These are phyloP conservation scores for Andrena dorsata DNA, from an alignment of 2,888 invertebrate genomes.

Conservation along the genomic window DNA sequence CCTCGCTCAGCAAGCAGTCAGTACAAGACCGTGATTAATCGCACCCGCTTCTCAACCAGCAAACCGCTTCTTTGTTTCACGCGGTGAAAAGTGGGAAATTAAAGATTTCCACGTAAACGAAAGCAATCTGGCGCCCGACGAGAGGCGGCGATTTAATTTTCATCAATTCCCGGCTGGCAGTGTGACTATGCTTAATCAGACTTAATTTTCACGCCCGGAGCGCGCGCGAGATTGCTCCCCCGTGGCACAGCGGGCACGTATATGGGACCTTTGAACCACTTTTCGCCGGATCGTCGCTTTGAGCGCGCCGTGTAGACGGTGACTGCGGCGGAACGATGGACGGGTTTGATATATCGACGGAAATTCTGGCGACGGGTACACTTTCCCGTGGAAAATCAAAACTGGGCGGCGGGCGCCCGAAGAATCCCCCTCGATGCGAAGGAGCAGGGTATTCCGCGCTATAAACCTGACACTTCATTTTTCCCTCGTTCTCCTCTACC, in stretches of 20 bases:
- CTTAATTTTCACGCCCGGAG: slow-evolving; percentile 32
- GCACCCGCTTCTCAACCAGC: no score
- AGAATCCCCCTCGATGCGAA: slow-evolving; percentile 7
- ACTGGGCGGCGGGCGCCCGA: slow-evolving; percentile 25
- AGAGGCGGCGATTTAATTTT: slow-evolving; percentile 40
- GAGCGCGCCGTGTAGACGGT: not conserved
- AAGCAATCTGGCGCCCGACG: not conserved
- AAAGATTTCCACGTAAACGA: not conserved
- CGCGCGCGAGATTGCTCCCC: slow-evolving; percentile 8
- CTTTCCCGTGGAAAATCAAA: slow-evolving; percentile 67
- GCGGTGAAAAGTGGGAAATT: not conserved
- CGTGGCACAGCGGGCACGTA: not conserved
- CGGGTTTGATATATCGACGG: slow-evolving; percentile 53
- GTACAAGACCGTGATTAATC: no score
- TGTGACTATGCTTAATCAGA: slow-evolving; percentile 25
- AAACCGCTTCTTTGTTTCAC: not conserved
- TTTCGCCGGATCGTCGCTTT: slow-evolving; percentile 1
- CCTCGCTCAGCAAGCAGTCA: no score
- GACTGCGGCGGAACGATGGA: slow-evolving; percentile 8
- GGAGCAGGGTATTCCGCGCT: slow-evolving; percentile 14
- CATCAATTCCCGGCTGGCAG: not conserved
- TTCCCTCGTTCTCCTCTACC: slow-evolving; percentile 39
- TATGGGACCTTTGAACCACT: slow-evolving; percentile 14
- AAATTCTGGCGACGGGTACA: not conserved
- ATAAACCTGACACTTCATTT: slow-evolving; percentile 64